Evolutionary conservation across 92 coral and sea anemone species (phyloP).

Genomic region (Umimayanthus kanabou): DNA sequence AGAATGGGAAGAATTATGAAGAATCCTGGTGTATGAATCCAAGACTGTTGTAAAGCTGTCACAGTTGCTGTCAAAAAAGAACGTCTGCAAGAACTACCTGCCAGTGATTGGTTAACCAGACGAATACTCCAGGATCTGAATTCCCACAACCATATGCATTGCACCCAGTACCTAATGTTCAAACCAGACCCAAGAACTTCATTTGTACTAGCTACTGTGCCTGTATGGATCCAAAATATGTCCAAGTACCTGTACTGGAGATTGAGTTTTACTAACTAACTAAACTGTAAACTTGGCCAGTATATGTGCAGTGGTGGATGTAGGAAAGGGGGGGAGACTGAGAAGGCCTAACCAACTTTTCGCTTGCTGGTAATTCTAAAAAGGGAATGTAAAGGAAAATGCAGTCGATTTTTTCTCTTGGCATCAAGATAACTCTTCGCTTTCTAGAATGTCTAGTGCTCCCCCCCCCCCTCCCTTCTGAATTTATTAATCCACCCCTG

Average conservation of each 20-base stretch:
- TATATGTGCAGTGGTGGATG: no score
- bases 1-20: constrained; percentile 96
- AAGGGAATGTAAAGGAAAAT: no score
- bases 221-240: not conserved
- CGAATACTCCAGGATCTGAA: no score
- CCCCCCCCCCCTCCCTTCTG: no score
- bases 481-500: no score
- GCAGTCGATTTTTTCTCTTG: not conserved
- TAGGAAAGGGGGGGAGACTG: no score
- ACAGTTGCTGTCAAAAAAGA: not conserved
- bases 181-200: not conserved
- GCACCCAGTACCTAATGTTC: not conserved
- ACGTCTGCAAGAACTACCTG: not conserved
- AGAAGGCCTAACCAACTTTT: no score
- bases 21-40: constrained; percentile 66
- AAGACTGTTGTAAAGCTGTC: not conserved
- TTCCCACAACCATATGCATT: not conserved
- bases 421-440: not conserved
- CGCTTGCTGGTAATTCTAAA: no score
- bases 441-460: no score
- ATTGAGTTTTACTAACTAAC: not conserved
- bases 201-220: no score
- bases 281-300: not conserved
- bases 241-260: not conserved
- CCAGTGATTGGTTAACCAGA: not conserved